Evolutionary conservation across 35 echinoderm and acorn worm species (phyloP).

Genomic region (Diadema setosum): DNA sequence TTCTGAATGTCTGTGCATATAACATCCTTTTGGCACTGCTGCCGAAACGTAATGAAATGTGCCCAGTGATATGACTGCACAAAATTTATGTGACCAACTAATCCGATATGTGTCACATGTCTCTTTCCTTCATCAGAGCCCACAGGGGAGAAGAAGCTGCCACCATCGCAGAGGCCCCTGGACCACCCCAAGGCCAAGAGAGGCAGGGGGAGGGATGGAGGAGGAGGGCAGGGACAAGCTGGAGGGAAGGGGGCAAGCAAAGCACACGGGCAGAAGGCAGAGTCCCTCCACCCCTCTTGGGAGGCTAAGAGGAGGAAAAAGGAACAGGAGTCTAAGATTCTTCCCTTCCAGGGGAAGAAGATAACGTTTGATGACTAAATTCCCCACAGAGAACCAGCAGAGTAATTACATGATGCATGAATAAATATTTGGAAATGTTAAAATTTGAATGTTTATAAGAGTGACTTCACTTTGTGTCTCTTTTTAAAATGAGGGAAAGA

Average conservation of each 20-base stretch:
- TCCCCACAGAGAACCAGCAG: background rate
- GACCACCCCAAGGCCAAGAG: background rate
- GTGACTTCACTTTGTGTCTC: too few species aligned
- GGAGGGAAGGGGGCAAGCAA: background rate
- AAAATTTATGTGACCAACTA: too few species aligned
- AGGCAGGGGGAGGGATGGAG: background rate
- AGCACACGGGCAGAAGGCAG: background rate
- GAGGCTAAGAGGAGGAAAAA: conserved; percentile 55
- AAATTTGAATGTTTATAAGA: too few species aligned
- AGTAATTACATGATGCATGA: too few species aligned
- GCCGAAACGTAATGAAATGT: background rate
- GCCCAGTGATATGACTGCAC: background rate
- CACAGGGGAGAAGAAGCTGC: background rate
- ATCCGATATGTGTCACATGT: too few species aligned
- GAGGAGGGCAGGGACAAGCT: background rate
- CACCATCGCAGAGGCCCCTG: background rate
- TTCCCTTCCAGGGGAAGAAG: conserved; percentile 65
- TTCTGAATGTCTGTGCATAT: background rate
- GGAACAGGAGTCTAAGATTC: conserved; percentile 45
- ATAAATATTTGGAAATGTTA: too few species aligned
- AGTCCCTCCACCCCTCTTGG: conserved; percentile 75
- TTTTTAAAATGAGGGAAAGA: too few species aligned
- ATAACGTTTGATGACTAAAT: conserved; percentile 69
- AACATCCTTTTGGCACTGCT: background rate
- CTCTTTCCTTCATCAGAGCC: too few species aligned